Evolutionary conservation across 2,888 invertebrate genomes (phyloP).

Genomic region (Amphipoea oculea): DNA sequence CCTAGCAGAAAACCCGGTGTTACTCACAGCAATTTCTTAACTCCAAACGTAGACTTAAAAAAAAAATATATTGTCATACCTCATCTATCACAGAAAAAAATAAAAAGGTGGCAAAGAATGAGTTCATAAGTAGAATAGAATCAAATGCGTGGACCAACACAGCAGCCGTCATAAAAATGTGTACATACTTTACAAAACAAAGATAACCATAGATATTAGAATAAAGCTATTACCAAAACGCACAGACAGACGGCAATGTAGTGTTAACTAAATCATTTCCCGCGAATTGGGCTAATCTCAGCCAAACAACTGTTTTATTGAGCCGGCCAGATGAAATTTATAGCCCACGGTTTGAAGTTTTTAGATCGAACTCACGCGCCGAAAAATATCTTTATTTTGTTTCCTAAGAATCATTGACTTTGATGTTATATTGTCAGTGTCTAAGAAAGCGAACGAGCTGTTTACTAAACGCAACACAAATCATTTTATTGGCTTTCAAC

Average conservation of each 20-base stretch:
- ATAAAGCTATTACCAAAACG: conserved; percentile 23
- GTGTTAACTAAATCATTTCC: conserved; percentile 61
- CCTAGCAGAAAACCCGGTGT: neutral
- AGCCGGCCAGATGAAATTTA: conserved; percentile 63
- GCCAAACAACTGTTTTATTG: conserved; percentile 65
- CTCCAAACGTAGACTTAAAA: too few relatives aligned
- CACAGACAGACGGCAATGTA: conserved; percentile 34
- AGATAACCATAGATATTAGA: conserved; percentile 19
- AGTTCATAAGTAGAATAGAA: conserved; percentile 6
- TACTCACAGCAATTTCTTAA: neutral
- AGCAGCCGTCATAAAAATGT: neutral
- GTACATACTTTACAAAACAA: conserved; percentile 15
- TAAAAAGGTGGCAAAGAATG: conserved; percentile 13
- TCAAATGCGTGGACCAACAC: neutral
- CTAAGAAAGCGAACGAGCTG: conserved; percentile 26
- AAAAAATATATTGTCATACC: neutral
- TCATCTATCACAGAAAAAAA: neutral
- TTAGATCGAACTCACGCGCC: conserved; percentile 52
- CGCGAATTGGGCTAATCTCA: conserved; percentile 61
- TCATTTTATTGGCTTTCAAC: conserved; percentile 9
- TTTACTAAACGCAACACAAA: conserved; percentile 13
- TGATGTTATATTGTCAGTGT: conserved; percentile 51
- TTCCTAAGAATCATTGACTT: conserved; percentile 54
- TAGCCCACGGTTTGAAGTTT: conserved; percentile 57
- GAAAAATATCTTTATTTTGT: conserved; percentile 45